Conservation (phyloP, 2,113 vertebrate species). For the Lontra canadensis region DNA sequence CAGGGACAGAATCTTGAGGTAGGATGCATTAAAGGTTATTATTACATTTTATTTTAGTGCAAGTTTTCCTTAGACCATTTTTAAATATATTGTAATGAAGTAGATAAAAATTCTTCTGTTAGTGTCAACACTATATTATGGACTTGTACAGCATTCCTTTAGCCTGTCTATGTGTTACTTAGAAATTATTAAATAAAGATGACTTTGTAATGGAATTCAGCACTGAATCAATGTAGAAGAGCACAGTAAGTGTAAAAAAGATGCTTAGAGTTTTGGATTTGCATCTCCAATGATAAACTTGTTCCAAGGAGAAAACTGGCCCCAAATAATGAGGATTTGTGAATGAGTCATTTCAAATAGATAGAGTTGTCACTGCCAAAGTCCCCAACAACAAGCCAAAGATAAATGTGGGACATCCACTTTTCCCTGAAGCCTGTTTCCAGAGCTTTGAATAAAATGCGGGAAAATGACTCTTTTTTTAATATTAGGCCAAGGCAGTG, state of each 20-base stretch:
- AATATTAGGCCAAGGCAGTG: conserved; percentile 7
- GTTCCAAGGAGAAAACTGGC: conserved; percentile 49
- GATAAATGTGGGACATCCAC: conserved; percentile 37
- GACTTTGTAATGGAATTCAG: conserved; percentile 6
- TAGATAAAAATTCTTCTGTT: conserved; percentile 40
- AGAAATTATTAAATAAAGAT: conserved; percentile 50
- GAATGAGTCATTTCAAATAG: conserved; percentile 55
- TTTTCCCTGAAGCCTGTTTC: conserved; percentile 52
- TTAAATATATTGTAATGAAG: neutral
- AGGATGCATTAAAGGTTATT: conserved; percentile 21
- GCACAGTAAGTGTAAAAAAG: conserved; percentile 15
- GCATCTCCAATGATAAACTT: conserved; percentile 58
- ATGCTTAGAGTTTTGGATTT: conserved; percentile 51
- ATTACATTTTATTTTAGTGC: conserved; percentile 38
- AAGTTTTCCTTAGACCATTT: conserved; percentile 14
- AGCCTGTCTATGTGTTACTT: conserved; percentile 12
- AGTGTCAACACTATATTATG: neutral
- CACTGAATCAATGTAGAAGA: conserved; percentile 35
- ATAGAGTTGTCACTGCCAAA: conserved; percentile 43
- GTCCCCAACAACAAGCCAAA: conserved; percentile 35
- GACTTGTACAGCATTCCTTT: neutral
- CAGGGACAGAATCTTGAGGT: conserved; percentile 8
- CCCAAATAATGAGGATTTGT: conserved; percentile 58
- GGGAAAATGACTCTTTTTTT: conserved; percentile 27
- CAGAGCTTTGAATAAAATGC: conserved; percentile 53